These are phyloP conservation scores for Geotrupes spiniger DNA, from an alignment of 2,888 invertebrate species.

Conservation along the genomic window DNA sequence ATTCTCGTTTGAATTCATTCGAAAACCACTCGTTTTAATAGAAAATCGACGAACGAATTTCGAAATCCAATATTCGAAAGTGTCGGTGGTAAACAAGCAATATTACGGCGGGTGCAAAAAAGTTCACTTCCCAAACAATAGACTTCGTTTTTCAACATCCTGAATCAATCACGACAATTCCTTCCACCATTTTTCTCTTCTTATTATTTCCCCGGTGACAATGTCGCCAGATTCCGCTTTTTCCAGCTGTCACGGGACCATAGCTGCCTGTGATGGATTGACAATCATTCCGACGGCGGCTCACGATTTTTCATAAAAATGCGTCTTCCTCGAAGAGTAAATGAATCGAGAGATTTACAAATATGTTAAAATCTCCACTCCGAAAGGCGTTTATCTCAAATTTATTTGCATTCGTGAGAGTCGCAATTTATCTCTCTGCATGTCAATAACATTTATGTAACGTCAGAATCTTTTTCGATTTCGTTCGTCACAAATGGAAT, in stretches of 20 bases:
- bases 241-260: conserved; percentile 40
- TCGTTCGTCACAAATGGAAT: too few species aligned
- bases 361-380: conserved; percentile 13
- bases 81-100: conserved; percentile 6
- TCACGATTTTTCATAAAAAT: conserved; percentile 39
- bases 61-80: too few species aligned
- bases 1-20: too few species aligned
- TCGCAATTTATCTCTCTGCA: not conserved
- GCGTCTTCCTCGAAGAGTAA: conserved; percentile 22
- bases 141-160: conserved; percentile 14
- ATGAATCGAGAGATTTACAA: conserved; percentile 23
- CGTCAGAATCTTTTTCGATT: too few species aligned
- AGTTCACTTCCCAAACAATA: conserved; percentile 1
- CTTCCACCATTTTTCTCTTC: conserved; percentile 43
- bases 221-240: conserved; percentile 43
- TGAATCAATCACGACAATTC: conserved; percentile 47
- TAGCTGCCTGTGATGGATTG: conserved; percentile 44
- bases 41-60: too few species aligned
- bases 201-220: conserved; percentile 47
- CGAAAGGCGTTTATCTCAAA: conserved; percentile 9
- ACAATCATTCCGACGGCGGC: conserved; percentile 39
- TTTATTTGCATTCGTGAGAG: not conserved
- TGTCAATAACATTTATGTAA: too few species aligned
- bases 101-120: conserved; percentile 5
- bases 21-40: too few species aligned